These are phyloP conservation scores for Umimayanthus chanpuru DNA, from an alignment of 92 coral and sea anemone genomes.

Conservation along the genomic window DNA sequence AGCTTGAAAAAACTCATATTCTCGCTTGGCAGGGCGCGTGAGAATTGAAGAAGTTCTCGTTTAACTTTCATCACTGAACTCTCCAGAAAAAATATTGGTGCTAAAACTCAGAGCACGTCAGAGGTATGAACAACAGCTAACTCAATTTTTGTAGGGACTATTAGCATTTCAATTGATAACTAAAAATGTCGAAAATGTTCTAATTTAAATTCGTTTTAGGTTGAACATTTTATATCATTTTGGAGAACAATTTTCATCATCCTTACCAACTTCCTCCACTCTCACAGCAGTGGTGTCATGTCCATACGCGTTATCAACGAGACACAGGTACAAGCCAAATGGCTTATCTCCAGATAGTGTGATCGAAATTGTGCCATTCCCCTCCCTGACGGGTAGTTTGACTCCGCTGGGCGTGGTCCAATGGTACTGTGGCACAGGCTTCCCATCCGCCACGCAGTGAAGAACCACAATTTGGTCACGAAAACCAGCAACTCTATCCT, in stretches of 20 bases:
- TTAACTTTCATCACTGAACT: no score
- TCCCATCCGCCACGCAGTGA: constrained; percentile 77
- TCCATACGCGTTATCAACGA: constrained; percentile 71
- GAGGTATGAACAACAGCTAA: no score
- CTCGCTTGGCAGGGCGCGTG: no score
- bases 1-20: no score
- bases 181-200: no score
- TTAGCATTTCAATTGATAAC: no score
- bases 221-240: neutral
- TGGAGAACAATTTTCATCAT: neutral
- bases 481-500: constrained; percentile 55
- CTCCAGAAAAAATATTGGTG: no score
- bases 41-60: no score
- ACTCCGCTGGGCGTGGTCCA: constrained; percentile 74
- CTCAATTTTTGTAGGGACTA: no score
- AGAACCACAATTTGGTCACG: constrained; percentile 55
- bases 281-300: constrained; percentile 57
- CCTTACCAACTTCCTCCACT: constrained; percentile 88
- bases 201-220: no score
- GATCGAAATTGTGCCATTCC: constrained; percentile 58
- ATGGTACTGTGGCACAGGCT: constrained; percentile 79
- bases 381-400: constrained; percentile 48
- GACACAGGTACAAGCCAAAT: constrained; percentile 84
- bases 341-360: constrained; percentile 51
- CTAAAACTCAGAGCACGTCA: no score